Evolutionary conservation across 2,797 vertebrate genomes (phyloP).

Genomic region (Danio choprae): DNA sequence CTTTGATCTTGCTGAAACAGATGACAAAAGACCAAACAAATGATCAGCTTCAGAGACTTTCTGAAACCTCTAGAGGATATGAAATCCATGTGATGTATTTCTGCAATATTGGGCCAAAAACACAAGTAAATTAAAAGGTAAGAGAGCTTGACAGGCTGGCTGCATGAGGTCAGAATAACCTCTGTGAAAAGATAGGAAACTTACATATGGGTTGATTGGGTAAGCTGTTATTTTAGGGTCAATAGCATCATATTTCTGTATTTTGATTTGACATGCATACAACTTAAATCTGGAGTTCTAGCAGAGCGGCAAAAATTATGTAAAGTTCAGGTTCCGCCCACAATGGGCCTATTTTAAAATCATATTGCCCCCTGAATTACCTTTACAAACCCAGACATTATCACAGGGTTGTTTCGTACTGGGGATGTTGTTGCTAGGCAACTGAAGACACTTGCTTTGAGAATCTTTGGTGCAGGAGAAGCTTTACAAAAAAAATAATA

Average conservation of each 20-base stretch:
- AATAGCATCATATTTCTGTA: constrained; percentile 24
- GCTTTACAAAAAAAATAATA: constrained; percentile 64
- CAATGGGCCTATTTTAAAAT: constrained; percentile 81
- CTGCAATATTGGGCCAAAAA: not conserved
- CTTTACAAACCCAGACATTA: constrained; percentile 81
- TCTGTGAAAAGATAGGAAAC: constrained; percentile 37
- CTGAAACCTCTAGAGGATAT: constrained; percentile 1
- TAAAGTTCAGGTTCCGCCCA: constrained; percentile 80
- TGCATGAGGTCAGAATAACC: constrained; percentile 37
- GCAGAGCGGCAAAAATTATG: constrained; percentile 67
- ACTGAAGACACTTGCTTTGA: constrained; percentile 82
- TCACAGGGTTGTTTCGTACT: constrained; percentile 72
- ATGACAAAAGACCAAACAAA: constrained; percentile 25
- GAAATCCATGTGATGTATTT: not conserved
- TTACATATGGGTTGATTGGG: constrained; percentile 15
- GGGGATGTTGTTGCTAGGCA: constrained; percentile 85
- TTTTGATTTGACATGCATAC: constrained; percentile 46
- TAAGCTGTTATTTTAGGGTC: constrained; percentile 50
- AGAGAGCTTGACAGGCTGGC: not conserved
- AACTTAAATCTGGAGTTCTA: constrained; percentile 57
- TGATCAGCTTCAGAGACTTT: constrained; percentile 2
- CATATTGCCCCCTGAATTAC: constrained; percentile 85
- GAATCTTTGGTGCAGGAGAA: constrained; percentile 83
- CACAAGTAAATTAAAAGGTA: not conserved
- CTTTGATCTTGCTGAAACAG: constrained; percentile 34